A percentile compares a stretch with the other conserved stretches of the same genome.
phyloP scores from a whole-genome alignment of 35 echinoderm and acorn worm genomes.

The Chiridota heheva region DNA sequence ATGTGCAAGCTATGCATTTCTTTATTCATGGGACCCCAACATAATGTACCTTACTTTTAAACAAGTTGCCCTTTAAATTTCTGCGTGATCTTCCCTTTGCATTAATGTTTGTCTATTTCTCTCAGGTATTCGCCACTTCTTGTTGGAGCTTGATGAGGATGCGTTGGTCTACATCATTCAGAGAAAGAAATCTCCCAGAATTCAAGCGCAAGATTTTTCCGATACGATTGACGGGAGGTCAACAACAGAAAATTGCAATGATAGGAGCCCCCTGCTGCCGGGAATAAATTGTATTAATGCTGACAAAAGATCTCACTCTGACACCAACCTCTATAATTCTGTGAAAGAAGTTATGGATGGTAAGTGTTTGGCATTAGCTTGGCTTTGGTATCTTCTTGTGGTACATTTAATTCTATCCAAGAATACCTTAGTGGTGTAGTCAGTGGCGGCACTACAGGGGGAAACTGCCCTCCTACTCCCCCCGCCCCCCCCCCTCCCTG shows the following conservation, averaged over 20 bases:
- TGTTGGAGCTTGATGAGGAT: constrained; percentile 82
- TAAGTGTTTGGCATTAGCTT: too few relatives aligned
- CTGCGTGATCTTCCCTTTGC: background rate
- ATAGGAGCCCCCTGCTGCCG: constrained; percentile 15
- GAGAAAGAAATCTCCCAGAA: background rate
- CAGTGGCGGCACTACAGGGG: too few relatives aligned
- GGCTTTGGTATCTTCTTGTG: too few relatives aligned
- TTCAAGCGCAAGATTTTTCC: constrained; percentile 10
- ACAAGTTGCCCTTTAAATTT: background rate
- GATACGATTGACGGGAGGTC: background rate
- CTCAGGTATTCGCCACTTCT: constrained; percentile 75
- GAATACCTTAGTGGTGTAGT: too few relatives aligned
- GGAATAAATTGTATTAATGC: background rate
- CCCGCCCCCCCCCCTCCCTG: too few relatives aligned
- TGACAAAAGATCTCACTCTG: background rate
- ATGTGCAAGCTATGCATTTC: too few relatives aligned
- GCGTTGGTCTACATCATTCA: constrained; percentile 57
- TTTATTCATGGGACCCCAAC: background rate
- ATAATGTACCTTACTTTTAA: too few relatives aligned
- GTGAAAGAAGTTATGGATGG: constrained; percentile 31
- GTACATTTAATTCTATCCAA: too few relatives aligned
- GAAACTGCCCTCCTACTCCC: too few relatives aligned
- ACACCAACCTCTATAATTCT: constrained; percentile 8
- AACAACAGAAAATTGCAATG: background rate
- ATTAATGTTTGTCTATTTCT: background rate